Percentiles rank a stretch among this genome's conserved stretches.
Evolutionary conservation across 2,888 invertebrate genomes (phyloP).

Genomic region (Standfussiana lucernea): DNA sequence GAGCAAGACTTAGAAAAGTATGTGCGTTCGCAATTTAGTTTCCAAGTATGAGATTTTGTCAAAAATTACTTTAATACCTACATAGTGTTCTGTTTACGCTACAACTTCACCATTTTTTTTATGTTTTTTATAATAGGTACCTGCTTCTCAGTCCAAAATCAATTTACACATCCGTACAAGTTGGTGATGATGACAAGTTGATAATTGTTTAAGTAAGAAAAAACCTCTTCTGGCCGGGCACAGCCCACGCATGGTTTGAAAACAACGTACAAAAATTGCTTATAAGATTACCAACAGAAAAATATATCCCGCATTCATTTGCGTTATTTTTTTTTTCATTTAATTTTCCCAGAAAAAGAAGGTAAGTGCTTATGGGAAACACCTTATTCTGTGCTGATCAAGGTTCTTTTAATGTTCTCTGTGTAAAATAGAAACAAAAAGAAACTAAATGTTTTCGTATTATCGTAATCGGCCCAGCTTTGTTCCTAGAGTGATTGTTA

Average conservation of each 20-base stretch:
- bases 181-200: background rate
- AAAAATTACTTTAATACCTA: constrained; percentile 4
- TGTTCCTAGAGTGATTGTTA: background rate
- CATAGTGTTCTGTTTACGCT: background rate
- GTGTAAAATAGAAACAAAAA: background rate
- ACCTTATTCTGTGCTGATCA: background rate
- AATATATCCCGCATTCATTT: background rate
- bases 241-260: too few species aligned
- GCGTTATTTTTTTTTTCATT: background rate
- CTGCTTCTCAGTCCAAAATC: background rate
- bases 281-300: background rate
- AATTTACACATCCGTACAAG: constrained; percentile 1
- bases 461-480: background rate
- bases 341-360: background rate
- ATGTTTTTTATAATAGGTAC: background rate
- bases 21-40: background rate
- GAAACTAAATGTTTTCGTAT: background rate
- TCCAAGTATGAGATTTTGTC: background rate
- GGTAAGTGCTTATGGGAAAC: background rate
- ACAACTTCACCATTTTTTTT: background rate
- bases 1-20: background rate
- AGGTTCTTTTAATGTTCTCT: background rate
- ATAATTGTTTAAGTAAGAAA: background rate
- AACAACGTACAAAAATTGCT: background rate
- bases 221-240: background rate